phyloP scores from a whole-genome alignment of 2,797 vertebrate genomes.

The Gymnopithys bicolor region DNA sequence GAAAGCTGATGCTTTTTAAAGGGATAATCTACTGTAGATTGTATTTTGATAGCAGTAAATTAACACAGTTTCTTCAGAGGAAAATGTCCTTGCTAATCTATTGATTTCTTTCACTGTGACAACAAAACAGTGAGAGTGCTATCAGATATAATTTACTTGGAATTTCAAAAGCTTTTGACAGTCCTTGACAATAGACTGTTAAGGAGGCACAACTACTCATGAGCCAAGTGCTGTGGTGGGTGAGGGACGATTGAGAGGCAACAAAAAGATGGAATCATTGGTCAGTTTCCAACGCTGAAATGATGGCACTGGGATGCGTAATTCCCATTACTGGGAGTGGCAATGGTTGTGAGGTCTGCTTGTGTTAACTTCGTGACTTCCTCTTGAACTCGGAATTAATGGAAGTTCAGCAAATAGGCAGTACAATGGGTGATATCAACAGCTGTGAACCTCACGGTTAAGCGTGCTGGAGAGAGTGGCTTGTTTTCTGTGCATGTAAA shows the following conservation, averaged over 20 bases:
- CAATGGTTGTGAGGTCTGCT: not conserved
- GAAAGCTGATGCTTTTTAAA: not conserved
- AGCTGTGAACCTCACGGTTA: not conserved
- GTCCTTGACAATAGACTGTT: not conserved
- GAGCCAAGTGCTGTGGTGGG: not conserved
- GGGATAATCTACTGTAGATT: not conserved
- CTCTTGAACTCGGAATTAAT: not conserved
- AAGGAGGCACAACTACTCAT: not conserved
- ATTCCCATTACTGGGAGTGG: not conserved
- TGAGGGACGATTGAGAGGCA: not conserved
- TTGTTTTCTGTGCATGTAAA: not conserved
- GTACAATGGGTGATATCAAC: not conserved
- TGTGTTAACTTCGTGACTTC: not conserved
- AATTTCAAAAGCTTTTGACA: conserved; percentile 40
- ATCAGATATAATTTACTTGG: conserved; percentile 24
- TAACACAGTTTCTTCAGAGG: conserved; percentile 9
- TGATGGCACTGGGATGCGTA: not conserved
- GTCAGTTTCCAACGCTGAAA: not conserved
- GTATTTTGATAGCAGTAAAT: conserved; percentile 25
- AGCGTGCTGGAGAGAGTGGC: not conserved
- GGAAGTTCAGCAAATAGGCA: not conserved
- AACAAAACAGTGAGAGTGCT: conserved; percentile 7
- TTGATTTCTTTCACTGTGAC: conserved; percentile 24
- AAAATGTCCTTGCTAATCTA: not conserved
- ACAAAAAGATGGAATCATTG: not conserved